Evolutionary conservation across 1,140 invertebrate genomes (phyloP).

Genomic region (Scylla paramamosain): DNA sequence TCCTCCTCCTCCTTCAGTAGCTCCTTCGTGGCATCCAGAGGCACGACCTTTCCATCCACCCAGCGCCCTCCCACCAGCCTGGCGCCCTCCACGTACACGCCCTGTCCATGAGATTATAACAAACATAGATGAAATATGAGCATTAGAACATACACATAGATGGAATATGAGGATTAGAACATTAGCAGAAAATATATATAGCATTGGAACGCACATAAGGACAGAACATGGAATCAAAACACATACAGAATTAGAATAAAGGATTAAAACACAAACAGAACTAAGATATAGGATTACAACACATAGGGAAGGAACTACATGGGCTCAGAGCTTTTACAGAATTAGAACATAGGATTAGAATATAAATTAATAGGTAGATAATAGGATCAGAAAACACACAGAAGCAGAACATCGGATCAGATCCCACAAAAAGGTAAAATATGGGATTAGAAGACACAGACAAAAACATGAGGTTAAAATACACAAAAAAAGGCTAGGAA

Average conservation of each 20-base stretch:
- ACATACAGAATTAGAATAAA: background rate
- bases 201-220: background rate
- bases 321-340: too few relatives aligned
- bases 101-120: background rate
- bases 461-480: too few relatives aligned
- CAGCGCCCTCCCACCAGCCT: constrained; percentile 58
- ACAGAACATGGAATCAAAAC: background rate
- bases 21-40: background rate
- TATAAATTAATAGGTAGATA: too few relatives aligned
- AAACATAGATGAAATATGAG: background rate
- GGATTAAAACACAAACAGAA: background rate
- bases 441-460: too few relatives aligned
- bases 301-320: too few relatives aligned
- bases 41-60: background rate
- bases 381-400: too few relatives aligned
- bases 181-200: background rate
- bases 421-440: too few relatives aligned
- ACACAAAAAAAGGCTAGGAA: too few relatives aligned
- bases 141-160: background rate
- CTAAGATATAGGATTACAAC: too few relatives aligned
- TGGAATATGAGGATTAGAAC: background rate
- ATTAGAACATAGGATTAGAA: too few relatives aligned
- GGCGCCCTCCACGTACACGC: constrained; percentile 40
- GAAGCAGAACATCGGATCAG: too few relatives aligned
- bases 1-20: background rate